Evolutionary conservation across 2,888 invertebrate genomes (phyloP), one percentile per base, ranked within the genome.

Genomic region (Drosophila cracens): DNA sequence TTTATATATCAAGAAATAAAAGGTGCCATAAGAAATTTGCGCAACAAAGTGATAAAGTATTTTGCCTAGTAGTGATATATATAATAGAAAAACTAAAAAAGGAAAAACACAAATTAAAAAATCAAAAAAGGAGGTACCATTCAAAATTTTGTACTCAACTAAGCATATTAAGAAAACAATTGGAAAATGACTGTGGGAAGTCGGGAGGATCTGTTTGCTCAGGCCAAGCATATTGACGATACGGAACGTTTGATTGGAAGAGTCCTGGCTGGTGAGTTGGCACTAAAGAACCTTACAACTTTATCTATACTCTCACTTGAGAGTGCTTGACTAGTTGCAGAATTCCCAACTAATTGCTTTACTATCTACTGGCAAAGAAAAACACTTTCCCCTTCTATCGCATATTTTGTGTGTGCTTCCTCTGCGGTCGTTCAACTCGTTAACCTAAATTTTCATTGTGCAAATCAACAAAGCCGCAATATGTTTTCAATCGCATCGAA

Each of bases 161-260:
- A 21, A 34, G 0, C 16, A 25, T 16, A 46, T 46, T 16, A 8
- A 16, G 25, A 53, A 13, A 6, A 2, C 4, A 43, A 46, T 16
- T 34, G 34, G 0, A 72, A 72, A 73, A 93, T 93, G 93, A 93
- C 93, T 51, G 92, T 93, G 80, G 93, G 93, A 58, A 92, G 92
- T 74, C 90, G 92, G 38, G 93, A 93, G 79, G 92, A 93, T 87
- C 87, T 93, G 31, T 93, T 93, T 84, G 91, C 92, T 48, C 91
- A 86, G 76, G 92, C 92, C 69, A 91, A 91, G 61, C 87, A 89
- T 59, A 92, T 92, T 48, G 91, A 92, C 70, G 93, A 92, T 85
- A 93, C 92, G 38, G 93, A 93, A 77, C 92, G 93, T 74, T 85
- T 93, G 60, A 93, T 93, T 77, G 93, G 92, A 57, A 85, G 93